Conservation (phyloP, 2,888 invertebrate species). For the Athrips mouffetella region DNA sequence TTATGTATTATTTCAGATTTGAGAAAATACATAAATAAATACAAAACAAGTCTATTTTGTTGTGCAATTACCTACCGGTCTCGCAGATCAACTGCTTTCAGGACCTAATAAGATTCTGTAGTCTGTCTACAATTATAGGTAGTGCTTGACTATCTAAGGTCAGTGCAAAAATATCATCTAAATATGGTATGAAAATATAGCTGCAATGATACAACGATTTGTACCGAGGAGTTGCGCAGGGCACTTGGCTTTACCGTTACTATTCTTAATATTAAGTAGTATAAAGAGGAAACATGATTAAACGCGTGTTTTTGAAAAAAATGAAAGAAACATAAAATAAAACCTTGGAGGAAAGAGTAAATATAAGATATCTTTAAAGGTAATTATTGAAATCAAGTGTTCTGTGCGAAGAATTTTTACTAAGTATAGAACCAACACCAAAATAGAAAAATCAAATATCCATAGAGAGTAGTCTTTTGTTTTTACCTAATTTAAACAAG, state of each 20-base stretch:
- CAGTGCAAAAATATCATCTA: constrained; percentile 70
- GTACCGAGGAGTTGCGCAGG: constrained; percentile 58
- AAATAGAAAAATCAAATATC: too few species aligned
- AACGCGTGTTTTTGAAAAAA: too few species aligned
- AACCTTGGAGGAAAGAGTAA: too few species aligned
- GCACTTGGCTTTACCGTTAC: constrained; percentile 32
- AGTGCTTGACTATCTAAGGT: constrained; percentile 55
- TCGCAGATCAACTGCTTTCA: not conserved
- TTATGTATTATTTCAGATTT: not conserved
- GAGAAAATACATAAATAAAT: not conserved
- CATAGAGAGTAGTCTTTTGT: too few species aligned
- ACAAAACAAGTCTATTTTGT: not conserved
- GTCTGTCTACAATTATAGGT: constrained; percentile 22
- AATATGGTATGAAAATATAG: constrained; percentile 69
- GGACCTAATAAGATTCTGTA: not conserved
- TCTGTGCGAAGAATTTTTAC: too few species aligned
- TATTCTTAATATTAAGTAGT: not conserved
- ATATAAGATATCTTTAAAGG: too few species aligned
- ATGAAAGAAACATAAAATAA: too few species aligned
- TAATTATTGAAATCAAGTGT: too few species aligned
- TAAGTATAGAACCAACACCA: too few species aligned
- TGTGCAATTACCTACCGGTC: not conserved
- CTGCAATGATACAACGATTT: constrained; percentile 52
- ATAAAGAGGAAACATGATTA: too few species aligned
- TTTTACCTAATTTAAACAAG: too few species aligned